Base-by-base conservation (phyloP, 2,888 invertebrate genomes). In the Pheosia tremula region DNA sequence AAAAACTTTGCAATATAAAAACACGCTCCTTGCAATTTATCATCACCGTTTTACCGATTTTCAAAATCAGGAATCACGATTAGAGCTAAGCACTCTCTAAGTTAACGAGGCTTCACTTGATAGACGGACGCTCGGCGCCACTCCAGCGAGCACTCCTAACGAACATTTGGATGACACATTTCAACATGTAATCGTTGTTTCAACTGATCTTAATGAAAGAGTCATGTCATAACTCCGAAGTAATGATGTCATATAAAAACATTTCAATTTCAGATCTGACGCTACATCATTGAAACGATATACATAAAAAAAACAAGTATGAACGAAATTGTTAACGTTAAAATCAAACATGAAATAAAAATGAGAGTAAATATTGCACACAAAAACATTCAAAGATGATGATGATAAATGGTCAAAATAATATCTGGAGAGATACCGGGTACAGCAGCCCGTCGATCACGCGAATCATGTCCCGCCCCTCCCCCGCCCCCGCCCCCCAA, bases 31-130 rank as follows among this genome's bases (percentile, higher is more conserved):
- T 13, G 5, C 56, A 43, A 45, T 45, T 56, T 45, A 36, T 36
- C 56, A 56, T 36, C 36, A 56, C 5, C 72, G 73, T 74, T 78
- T 74, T 68, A 58, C 72, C 70, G 74, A 77, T 77, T 76, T 69
- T 73, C 77, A 74, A 65, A 66, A 75, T 72, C 76, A 77, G 71
- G 72, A 78, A 77, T 77, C 73, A 72, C 80, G 84, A 84, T 85
- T 84, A 83, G 84, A 86, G 82, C 72, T 69, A 75, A 81, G 77
- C 71, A 78, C 79, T 72, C 74, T 78, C 73, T 75, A 74, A 79
- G 80, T 75, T 86, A 85, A 86, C 83, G 85, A 86, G 81, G 79
- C 85, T 82, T 77, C 74, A 77, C 60, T 75, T 83, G 86, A 86
- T 78, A 77, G 84, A 85, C 84, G 81, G 79, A 76, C 80, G 75